Evolutionary conservation across 2,888 invertebrate species (phyloP).

Genomic region (Biston stratarius): DNA sequence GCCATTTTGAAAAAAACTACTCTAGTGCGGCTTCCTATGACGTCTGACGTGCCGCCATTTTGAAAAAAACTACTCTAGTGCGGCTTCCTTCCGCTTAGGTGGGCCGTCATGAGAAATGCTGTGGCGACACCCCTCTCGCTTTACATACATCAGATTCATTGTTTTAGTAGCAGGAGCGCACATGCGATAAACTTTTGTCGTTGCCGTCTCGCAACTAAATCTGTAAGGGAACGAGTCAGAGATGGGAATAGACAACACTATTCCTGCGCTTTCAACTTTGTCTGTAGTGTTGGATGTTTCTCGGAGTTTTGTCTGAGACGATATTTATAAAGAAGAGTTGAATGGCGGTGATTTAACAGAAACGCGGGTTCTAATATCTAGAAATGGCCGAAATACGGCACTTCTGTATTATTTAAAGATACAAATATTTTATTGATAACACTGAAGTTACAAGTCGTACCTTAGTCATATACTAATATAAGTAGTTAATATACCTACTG

Average conservation of each 20-base stretch:
- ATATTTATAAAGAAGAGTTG: neutral
- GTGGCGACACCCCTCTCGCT: constrained; percentile 80
- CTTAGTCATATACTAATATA: too few relatives aligned
- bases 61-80: constrained; percentile 79
- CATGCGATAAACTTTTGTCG: constrained; percentile 79
- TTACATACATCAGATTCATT: constrained; percentile 84
- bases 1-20: constrained; percentile 84
- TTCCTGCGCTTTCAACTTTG: constrained; percentile 50
- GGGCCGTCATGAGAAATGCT: constrained; percentile 82
- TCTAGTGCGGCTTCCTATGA: constrained; percentile 83
- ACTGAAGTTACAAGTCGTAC: too few relatives aligned
- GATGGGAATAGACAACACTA: constrained; percentile 54
- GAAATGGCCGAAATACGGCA: too few relatives aligned
- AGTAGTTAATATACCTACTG: too few relatives aligned
- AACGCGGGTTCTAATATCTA: too few relatives aligned
- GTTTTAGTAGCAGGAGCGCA: constrained; percentile 76
- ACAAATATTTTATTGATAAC: too few relatives aligned
- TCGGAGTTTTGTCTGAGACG: neutral
- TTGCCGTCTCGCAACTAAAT: constrained; percentile 67
- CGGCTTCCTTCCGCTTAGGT: constrained; percentile 84
- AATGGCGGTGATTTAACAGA: too few relatives aligned
- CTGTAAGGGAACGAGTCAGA: constrained; percentile 57
- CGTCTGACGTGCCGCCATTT: constrained; percentile 83
- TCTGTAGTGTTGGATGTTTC: constrained; percentile 32
- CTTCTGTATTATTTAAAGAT: too few relatives aligned